Evolutionary conservation across 2,888 invertebrate species (phyloP).

Genomic region (Drosophila mimetica): DNA sequence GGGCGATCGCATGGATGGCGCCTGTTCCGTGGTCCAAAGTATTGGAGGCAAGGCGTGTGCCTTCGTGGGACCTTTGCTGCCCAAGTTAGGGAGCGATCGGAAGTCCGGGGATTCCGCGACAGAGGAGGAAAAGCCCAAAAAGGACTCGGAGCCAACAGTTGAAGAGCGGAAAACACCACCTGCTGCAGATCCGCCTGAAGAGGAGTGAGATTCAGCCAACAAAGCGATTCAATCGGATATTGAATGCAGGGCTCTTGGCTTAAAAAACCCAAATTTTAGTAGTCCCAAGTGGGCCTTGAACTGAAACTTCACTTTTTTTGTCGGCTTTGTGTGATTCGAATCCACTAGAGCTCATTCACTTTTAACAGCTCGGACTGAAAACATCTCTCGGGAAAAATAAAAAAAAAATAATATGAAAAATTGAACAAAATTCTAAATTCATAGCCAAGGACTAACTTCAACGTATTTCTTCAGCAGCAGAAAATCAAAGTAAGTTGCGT

Average conservation of each 20-base stretch:
- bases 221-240: not conserved
- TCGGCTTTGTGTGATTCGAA: slow-evolving; percentile 2
- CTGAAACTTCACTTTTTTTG: slow-evolving; percentile 9
- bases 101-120: not conserved
- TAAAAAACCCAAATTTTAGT: not conserved
- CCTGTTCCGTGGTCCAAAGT: slow-evolving; percentile 5
- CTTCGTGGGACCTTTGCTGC: slow-evolving; percentile 8
- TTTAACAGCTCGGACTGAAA: slow-evolving; percentile 10
- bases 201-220: not conserved
- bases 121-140: not conserved
- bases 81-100: slow-evolving; percentile 1
- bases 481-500: not conserved
- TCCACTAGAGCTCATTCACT: slow-evolving; percentile 10
- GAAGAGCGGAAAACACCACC: not conserved
- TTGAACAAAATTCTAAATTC: slow-evolving; percentile 18
- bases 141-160: not conserved
- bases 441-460: slow-evolving; percentile 15
- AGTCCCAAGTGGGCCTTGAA: slow-evolving; percentile 12
- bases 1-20: slow-evolving; percentile 13
- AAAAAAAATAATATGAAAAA: slow-evolving; percentile 16
- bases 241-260: not conserved
- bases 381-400: slow-evolving; percentile 17
- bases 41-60: slow-evolving; percentile 2
- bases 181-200: not conserved
- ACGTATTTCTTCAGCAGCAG: slow-evolving; percentile 31